Conservation (phyloP, 2,888 invertebrate genomes). For the Lottia scabra region DNA sequence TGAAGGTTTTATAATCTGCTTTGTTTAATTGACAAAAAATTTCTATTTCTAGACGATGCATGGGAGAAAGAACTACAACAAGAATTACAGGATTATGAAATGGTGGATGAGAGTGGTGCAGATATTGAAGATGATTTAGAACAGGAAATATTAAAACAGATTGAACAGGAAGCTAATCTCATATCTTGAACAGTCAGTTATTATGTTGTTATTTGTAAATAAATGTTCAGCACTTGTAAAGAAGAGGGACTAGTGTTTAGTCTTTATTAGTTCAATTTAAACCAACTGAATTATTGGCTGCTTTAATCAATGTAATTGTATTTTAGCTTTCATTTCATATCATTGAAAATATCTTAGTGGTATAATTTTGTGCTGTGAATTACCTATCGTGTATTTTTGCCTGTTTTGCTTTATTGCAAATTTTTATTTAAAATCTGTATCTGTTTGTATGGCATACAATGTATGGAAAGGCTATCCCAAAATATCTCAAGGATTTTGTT, state of each 20-base stretch:
- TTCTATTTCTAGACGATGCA: slow-evolving; percentile 52
- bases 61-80: slow-evolving; percentile 97
- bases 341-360: too few relatives aligned
- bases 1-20: not conserved
- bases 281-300: not conserved
- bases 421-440: too few relatives aligned
- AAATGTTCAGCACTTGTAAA: not conserved
- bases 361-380: too few relatives aligned
- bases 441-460: too few relatives aligned
- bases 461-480: too few relatives aligned
- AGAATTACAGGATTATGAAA: slow-evolving; percentile 94
- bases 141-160: slow-evolving; percentile 79
- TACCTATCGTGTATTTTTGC: too few relatives aligned
- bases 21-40: too few relatives aligned
- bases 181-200: slow-evolving; percentile 22
- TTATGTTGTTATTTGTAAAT: not conserved
- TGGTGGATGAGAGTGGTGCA: slow-evolving; percentile 73
- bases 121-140: slow-evolving; percentile 75
- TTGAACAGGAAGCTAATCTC: slow-evolving; percentile 72
- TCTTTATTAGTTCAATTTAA: not conserved
- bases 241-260: too few relatives aligned
- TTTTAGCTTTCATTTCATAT: too few relatives aligned
- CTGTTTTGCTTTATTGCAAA: too few relatives aligned
- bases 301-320: too few relatives aligned
- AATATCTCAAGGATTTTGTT: too few relatives aligned